Evolutionary conservation across 23 tunicate genomes (phyloP).

Genomic region (Styela clava): DNA sequence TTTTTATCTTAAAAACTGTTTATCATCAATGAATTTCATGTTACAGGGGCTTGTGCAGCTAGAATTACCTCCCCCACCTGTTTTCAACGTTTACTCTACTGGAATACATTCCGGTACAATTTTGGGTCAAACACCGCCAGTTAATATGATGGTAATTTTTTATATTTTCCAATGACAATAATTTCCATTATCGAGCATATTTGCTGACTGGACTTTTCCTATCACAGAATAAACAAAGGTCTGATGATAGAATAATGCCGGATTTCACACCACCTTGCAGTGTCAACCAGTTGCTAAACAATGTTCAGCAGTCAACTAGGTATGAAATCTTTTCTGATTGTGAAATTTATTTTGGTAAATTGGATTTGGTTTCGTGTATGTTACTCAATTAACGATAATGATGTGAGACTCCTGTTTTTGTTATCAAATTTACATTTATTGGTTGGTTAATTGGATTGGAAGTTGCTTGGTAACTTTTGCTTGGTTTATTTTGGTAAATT

Average conservation of each 20-base stretch:
- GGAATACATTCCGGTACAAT: neutral
- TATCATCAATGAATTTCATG: neutral
- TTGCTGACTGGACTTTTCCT: neutral
- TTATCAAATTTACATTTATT: too few species aligned
- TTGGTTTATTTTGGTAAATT: neutral
- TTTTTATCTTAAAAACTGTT: neutral
- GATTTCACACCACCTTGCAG: slow-evolving; percentile 21
- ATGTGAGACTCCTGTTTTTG: too few species aligned
- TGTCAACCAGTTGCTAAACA: slow-evolving; percentile 30
- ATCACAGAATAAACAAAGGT: neutral
- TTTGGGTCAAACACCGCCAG: neutral
- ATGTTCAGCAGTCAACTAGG: slow-evolving; percentile 34
- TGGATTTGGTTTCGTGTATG: too few species aligned
- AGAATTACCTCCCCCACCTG: neutral
- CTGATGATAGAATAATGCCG: neutral
- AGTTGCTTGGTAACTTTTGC: too few species aligned
- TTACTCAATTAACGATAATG: too few species aligned
- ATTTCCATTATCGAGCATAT: neutral
- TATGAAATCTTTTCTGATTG: neutral
- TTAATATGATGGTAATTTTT: neutral
- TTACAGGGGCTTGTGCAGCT: neutral
- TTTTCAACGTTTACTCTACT: neutral
- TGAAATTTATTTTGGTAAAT: too few species aligned
- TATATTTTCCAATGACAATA: neutral
- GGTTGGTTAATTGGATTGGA: too few species aligned